Base-by-base conservation (phyloP, 2,113 vertebrate genomes). In the Nanorana parkeri region DNA sequence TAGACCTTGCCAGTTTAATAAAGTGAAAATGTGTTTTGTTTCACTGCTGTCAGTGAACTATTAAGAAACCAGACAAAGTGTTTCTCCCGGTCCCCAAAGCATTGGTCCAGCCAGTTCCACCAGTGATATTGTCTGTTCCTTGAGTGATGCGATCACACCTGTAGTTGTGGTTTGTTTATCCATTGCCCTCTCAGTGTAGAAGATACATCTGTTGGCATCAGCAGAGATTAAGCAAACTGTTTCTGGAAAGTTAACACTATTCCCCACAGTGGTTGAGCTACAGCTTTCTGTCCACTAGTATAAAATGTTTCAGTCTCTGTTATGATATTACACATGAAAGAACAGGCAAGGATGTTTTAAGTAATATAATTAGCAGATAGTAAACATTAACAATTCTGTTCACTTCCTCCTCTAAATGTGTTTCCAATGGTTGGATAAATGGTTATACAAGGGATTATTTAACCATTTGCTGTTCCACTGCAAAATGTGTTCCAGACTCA, bases 191-290 rank as follows among this genome's bases (percentile, higher is more conserved):
- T 47, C 10, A 47, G 8, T 11, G 52, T 60, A 60, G 15, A 17
- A 69, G 41, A 69, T 54, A 54, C 51, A 71, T 75, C 72, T 75
- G 72, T 58, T 17, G 5, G 28, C 29, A 29, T 24, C 29, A 61
- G 56, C 56, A 17, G 72, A 75, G 71, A 60, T n/a, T 60, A 56
- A 26, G 24, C 11, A 47, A 5, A 7, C 15, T 52, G 10, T 52
- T 15, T 51, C 24, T 23, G 67, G 4, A 69, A 24, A 23, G 7
- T 68, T 28, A 17, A 71, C 3, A 71, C 17, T 28, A 71, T 71
- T 71, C 21, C 68, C 21, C n/a, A 52, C 23, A 51, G 36, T 23
- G 67, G n/a, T 47, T 15, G 1, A 13, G 32, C 36, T 47, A 13
- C 36, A 47, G 13, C 3, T 68, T 68, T n/a, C 3, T 67, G n/a